A percentile compares a stretch with the other conserved stretches of the same genome.
Conservation (phyloP, 1,140 invertebrate genomes). For the Mylabris phalerata region DNA sequence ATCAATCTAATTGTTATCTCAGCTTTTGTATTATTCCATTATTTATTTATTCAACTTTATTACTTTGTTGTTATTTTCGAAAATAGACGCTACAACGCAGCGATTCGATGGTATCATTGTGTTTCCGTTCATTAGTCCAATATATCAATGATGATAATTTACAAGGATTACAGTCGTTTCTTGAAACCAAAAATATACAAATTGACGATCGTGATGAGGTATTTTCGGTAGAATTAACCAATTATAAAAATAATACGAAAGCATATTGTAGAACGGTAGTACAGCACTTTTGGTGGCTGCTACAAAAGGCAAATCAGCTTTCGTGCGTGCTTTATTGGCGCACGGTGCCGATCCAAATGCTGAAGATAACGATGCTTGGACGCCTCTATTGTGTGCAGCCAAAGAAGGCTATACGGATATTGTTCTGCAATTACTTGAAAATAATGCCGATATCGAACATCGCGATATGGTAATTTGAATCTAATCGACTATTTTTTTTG, state of each 20-base stretch:
- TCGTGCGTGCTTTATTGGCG: slow-evolving; percentile 75
- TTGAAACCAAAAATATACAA: slow-evolving; percentile 71
- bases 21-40: background rate
- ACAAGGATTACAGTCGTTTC: slow-evolving; percentile 66
- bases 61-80: slow-evolving; percentile 2
- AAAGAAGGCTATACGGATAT: slow-evolving; percentile 83
- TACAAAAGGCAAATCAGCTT: slow-evolving; percentile 68
- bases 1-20: background rate
- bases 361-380: slow-evolving; percentile 93
- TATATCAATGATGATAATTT: slow-evolving; percentile 77
- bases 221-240: slow-evolving; percentile 27
- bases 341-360: slow-evolving; percentile 84
- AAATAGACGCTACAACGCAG: slow-evolving; percentile 53
- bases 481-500: slow-evolving; percentile 10
- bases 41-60: background rate
- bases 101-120: slow-evolving; percentile 84
- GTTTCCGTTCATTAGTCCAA: slow-evolving; percentile 66
- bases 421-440: slow-evolving; percentile 75
- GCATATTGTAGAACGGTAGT: slow-evolving; percentile 67
- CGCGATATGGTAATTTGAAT: slow-evolving; percentile 73
- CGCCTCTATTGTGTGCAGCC: slow-evolving; percentile 79
- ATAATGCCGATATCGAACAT: slow-evolving; percentile 82
- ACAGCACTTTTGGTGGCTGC: slow-evolving; percentile 87
- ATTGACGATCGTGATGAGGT: slow-evolving; percentile 91
- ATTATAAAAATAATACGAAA: background rate